Conservation (phyloP, 2,888 invertebrate species). For the Sialis lutaria region DNA sequence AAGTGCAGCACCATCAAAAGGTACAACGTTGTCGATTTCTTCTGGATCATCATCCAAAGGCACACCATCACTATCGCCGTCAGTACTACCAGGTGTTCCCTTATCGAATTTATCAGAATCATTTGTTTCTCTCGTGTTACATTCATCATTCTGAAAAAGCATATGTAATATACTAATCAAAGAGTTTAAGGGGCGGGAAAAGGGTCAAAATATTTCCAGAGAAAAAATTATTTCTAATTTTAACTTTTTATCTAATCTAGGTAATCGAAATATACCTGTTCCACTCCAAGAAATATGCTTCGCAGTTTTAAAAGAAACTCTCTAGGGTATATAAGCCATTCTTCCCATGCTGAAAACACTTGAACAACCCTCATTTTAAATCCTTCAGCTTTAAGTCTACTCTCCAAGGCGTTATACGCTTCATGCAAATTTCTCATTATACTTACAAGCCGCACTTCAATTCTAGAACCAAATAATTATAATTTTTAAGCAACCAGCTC, state of each 20-base stretch:
- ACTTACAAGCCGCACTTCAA: constrained; percentile 63
- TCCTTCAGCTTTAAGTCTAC: constrained; percentile 85
- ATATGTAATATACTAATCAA: too few species aligned
- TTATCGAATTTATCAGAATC: neutral
- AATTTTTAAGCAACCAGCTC: neutral
- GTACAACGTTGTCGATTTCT: constrained; percentile 38
- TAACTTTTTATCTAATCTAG: too few species aligned
- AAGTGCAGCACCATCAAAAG: constrained; percentile 67
- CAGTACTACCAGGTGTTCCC: constrained; percentile 12
- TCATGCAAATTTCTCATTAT: constrained; percentile 61
- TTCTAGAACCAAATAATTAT: constrained; percentile 30
- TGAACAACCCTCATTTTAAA: constrained; percentile 80
- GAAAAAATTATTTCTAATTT: too few species aligned
- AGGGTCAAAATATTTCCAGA: too few species aligned
- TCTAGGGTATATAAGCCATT: constrained; percentile 89
- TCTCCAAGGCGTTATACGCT: constrained; percentile 58
- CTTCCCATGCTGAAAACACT: constrained; percentile 92
- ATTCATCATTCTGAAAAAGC: too few species aligned
- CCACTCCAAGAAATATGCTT: constrained; percentile 76
- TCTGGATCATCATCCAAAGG: constrained; percentile 32
- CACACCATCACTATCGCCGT: constrained; percentile 53
- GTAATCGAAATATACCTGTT: constrained; percentile 12
- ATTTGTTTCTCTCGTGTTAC: too few species aligned
- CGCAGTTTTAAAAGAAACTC: constrained; percentile 78
- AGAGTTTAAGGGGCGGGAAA: too few species aligned